Conservation (phyloP, 1,140 invertebrate genomes). For the Camponotus pennsylvanicus region DNA sequence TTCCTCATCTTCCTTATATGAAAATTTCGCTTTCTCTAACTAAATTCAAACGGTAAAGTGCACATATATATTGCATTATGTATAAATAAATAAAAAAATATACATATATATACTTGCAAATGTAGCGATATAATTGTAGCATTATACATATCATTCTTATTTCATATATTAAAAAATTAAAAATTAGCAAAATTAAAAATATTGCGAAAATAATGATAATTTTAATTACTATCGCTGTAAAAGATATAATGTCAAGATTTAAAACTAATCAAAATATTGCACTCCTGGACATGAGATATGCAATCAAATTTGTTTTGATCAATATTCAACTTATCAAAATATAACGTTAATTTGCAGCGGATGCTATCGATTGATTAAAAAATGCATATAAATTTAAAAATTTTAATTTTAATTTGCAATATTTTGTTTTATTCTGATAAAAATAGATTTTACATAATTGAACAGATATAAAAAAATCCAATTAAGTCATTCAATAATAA, state of each 20-base stretch:
- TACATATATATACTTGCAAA: too few species aligned
- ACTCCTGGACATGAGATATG: background rate
- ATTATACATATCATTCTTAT: background rate
- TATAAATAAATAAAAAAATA: too few species aligned
- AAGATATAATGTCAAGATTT: background rate
- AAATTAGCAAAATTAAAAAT: background rate
- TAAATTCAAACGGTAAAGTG: too few species aligned
- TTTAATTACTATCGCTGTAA: background rate
- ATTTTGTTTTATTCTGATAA: background rate
- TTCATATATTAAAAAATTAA: background rate
- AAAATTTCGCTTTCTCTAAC: background rate
- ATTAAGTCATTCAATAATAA: constrained; percentile 2
- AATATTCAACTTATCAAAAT: constrained; percentile 9
- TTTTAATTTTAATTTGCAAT: background rate
- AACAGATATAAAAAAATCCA: background rate
- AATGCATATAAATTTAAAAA: background rate
- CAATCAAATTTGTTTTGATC: background rate
- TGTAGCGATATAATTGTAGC: background rate
- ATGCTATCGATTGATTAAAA: background rate
- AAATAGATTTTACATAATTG: background rate
- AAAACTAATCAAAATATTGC: background rate
- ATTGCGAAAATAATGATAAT: background rate
- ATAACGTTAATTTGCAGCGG: background rate
- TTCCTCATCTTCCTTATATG: background rate
- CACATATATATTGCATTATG: too few species aligned